Conservation (phyloP, 64 coral and sea anemone genomes). For the Acropora tenuis region DNA sequence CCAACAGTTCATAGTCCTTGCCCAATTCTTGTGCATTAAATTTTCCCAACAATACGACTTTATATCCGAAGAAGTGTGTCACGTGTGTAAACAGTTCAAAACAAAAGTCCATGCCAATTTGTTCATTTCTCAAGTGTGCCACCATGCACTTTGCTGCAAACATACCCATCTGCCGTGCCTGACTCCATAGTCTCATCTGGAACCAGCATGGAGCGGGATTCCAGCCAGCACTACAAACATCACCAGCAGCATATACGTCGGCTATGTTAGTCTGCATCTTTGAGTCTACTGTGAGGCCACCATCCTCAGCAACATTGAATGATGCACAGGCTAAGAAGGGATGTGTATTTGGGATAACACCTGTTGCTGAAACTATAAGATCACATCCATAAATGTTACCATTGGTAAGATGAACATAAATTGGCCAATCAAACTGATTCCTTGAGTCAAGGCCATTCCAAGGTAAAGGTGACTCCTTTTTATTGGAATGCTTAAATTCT, state of each 20-base stretch:
- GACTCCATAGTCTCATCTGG: constrained; percentile 97
- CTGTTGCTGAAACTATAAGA: constrained; percentile 94
- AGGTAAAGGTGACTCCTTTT: constrained; percentile 29
- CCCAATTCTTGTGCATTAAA: constrained; percentile 84
- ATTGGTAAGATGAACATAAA: constrained; percentile 79
- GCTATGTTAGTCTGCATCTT: constrained; percentile 81
- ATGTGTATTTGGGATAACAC: constrained; percentile 76
- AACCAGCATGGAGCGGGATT: constrained; percentile 87
- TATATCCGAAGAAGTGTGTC: constrained; percentile 96
- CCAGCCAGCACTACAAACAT: constrained; percentile 85
- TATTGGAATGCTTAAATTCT: constrained; percentile 1
- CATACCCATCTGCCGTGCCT: constrained; percentile 92
- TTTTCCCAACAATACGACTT: constrained; percentile 88
- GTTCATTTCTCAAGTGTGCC: constrained; percentile 56
- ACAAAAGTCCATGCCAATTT: constrained; percentile 85
- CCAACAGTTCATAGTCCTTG: constrained; percentile 72
- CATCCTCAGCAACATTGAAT: constrained; percentile 78
- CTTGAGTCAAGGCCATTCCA: neutral
- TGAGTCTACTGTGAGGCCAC: constrained; percentile 79
- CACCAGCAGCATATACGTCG: constrained; percentile 91
- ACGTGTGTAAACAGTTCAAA: constrained; percentile 96
- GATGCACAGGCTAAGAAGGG: constrained; percentile 48
- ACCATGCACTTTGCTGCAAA: constrained; percentile 93
- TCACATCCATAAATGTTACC: constrained; percentile 86
- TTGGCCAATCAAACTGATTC: constrained; percentile 55